A percentile compares a stretch with the other conserved stretches of the same genome.
Conservation (phyloP, 2,797 vertebrate species). For the Sebastes minor region DNA sequence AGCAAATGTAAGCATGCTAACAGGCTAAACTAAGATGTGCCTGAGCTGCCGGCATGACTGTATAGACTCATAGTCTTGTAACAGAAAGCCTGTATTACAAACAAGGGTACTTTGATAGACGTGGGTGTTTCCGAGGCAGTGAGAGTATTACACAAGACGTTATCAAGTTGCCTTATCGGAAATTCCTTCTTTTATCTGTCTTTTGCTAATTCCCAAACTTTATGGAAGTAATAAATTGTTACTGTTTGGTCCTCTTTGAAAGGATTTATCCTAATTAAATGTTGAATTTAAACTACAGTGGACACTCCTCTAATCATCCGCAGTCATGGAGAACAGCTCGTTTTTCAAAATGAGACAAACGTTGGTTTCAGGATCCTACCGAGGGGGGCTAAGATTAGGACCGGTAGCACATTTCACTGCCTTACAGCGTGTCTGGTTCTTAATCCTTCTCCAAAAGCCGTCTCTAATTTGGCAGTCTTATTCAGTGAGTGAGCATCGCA, state of each 20-base stretch:
- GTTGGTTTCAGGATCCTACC: neutral
- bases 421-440: neutral
- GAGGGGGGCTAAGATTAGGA: neutral
- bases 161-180: neutral
- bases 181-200: neutral
- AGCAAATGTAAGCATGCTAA: neutral
- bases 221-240: neutral
- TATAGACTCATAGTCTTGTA: neutral
- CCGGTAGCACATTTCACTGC: neutral
- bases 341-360: neutral
- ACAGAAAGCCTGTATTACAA: neutral
- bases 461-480: constrained; percentile 21
- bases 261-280: neutral
- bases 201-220: neutral
- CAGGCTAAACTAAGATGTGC: neutral
- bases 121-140: neutral
- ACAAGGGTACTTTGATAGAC: neutral
- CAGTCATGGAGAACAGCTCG: neutral
- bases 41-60: neutral
- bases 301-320: neutral
- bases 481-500: neutral
- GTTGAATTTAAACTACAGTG: neutral
- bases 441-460: neutral
- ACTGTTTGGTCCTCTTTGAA: neutral
- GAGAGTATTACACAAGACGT: neutral